These are phyloP conservation scores for Aphelocoma californica DNA, from an alignment of 2,797 vertebrate species.

Conservation along the genomic window DNA sequence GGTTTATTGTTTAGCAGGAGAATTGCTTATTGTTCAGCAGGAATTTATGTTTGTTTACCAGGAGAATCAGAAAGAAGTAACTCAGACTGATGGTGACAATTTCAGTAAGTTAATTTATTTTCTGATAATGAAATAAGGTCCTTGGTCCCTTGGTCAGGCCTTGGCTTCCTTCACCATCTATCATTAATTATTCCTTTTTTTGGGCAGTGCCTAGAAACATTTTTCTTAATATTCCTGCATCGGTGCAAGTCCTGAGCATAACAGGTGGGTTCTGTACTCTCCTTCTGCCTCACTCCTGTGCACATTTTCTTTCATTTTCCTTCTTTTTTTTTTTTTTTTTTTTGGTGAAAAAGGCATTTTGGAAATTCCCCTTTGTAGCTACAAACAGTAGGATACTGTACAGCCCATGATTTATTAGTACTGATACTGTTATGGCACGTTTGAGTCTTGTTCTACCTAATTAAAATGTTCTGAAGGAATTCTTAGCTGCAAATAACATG, in stretches of 20 bases:
- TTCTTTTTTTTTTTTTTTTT: not conserved
- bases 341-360: not conserved
- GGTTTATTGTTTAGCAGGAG: conserved; percentile 35
- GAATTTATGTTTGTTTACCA: conserved; percentile 35
- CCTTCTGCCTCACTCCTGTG: not conserved
- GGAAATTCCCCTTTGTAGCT: conserved; percentile 19
- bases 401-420: not conserved
- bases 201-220: not conserved
- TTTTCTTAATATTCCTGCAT: not conserved
- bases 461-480: conserved; percentile 1
- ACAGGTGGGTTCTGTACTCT: not conserved
- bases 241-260: not conserved
- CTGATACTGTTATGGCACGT: not conserved
- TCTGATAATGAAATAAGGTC: conserved; percentile 10
- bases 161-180: not conserved
- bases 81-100: conserved; percentile 3
- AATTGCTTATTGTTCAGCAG: conserved; percentile 37
- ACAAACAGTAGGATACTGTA: not conserved
- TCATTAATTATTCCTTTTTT: not conserved
- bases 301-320: not conserved
- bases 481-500: not conserved
- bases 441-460: conserved; percentile 1
- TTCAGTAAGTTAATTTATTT: conserved; percentile 31
- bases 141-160: not conserved
- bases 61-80: conserved; percentile 39